Conservation (phyloP, 2,797 vertebrate species). For the Pelochelys cantorii region DNA sequence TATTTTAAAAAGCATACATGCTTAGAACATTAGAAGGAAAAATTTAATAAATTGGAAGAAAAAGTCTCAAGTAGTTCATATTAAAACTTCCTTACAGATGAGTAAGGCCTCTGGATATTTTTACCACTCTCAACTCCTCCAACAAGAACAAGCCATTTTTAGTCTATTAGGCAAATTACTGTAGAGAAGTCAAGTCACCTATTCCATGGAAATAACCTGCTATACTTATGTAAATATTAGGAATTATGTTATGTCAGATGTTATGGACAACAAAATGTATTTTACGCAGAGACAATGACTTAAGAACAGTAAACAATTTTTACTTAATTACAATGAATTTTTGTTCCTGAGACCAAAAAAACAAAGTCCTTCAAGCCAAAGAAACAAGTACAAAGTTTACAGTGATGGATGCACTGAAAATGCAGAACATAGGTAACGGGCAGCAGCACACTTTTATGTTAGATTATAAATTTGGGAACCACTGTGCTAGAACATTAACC, state of each 20-base stretch:
- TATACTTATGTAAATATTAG: neutral
- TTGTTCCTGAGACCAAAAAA: neutral
- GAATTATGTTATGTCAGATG: neutral
- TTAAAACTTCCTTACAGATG: neutral
- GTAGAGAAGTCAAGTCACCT: neutral
- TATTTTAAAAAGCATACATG: neutral
- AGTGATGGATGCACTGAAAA: neutral
- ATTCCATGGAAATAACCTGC: neutral
- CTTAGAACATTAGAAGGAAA: neutral
- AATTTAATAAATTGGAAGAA: neutral
- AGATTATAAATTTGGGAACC: too few relatives aligned
- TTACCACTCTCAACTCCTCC: neutral
- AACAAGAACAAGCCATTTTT: neutral
- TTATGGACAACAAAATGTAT: accelerated
- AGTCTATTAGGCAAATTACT: neutral
- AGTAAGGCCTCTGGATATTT: neutral
- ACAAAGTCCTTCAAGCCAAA: neutral
- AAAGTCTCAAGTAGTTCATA: neutral
- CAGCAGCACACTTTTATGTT: neutral
- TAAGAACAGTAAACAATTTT: neutral
- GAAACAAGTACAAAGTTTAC: neutral
- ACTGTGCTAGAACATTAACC: neutral
- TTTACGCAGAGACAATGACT: neutral
- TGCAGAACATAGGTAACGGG: accelerated
- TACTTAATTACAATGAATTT: neutral